Percentiles rank a stretch among this genome's conserved stretches.
Evolutionary conservation across 1,140 invertebrate genomes (phyloP).

Genomic region (Holcopasites calliopsidis): DNA sequence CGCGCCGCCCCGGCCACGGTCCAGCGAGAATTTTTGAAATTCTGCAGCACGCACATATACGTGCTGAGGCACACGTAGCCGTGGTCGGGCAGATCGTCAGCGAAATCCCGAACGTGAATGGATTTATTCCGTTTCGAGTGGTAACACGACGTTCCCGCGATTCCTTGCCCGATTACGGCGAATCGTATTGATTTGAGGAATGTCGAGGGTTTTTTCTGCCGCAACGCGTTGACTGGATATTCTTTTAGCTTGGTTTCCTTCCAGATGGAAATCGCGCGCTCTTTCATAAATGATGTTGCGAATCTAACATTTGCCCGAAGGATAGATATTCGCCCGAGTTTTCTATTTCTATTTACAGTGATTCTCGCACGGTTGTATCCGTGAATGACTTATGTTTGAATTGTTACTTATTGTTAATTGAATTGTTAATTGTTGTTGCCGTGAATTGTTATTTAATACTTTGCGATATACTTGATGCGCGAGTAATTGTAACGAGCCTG

Average conservation of each 20-base stretch:
- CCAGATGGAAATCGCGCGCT: too few species aligned
- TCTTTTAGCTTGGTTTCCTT: too few species aligned
- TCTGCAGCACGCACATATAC: slow-evolving; percentile 15
- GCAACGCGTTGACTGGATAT: not conserved
- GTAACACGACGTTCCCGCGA: not conserved
- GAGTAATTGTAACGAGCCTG: not conserved
- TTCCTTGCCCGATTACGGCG: not conserved
- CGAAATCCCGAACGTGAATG: slow-evolving; percentile 31
- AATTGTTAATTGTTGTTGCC: not conserved
- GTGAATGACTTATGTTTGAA: too few species aligned
- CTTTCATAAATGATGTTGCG: too few species aligned
- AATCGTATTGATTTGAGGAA: not conserved
- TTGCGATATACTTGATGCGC: not conserved
- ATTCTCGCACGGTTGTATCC: too few species aligned
- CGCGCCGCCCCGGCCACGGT: slow-evolving; percentile 17
- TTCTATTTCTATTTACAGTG: too few species aligned
- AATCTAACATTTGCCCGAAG: too few species aligned
- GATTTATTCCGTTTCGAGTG: slow-evolving; percentile 18
- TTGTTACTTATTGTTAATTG: not conserved
- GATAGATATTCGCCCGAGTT: too few species aligned
- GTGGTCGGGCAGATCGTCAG: slow-evolving; percentile 22
- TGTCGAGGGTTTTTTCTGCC: not conserved
- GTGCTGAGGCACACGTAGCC: slow-evolving; percentile 3
- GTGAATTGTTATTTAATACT: not conserved
- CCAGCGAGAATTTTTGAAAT: slow-evolving; percentile 68